phyloP scores from a whole-genome alignment of 1,140 invertebrate species.

The Acromyrmex heyeri region DNA sequence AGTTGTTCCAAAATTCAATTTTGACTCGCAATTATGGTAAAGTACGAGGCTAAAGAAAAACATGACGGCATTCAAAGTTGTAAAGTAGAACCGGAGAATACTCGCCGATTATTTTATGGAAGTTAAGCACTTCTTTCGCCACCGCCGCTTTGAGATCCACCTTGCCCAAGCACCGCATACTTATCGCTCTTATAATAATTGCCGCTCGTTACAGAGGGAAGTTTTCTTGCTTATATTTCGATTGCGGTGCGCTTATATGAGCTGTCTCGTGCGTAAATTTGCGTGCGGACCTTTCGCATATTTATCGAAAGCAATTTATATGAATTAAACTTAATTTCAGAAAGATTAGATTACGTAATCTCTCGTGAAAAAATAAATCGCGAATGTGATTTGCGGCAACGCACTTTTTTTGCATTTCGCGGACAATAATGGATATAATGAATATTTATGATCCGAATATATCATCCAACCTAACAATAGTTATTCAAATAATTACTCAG shows the following conservation, averaged over 20 bases:
- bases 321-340: constrained; percentile 29
- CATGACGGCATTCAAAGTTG: neutral
- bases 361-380: neutral
- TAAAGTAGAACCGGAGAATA: neutral
- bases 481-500: constrained; percentile 35
- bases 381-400: neutral
- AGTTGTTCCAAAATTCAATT: neutral
- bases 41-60: constrained; percentile 1
- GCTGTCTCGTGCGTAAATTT: constrained; percentile 27
- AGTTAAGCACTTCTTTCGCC: constrained; percentile 37
- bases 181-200: constrained; percentile 69
- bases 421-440: constrained; percentile 33
- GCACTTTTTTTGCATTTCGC: constrained; percentile 15
- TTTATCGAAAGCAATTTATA: constrained; percentile 24
- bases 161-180: constrained; percentile 28
- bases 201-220: constrained; percentile 45
- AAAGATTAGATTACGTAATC: constrained; percentile 14
- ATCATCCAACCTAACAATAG: constrained; percentile 9
- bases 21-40: neutral
- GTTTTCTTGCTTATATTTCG: constrained; percentile 43
- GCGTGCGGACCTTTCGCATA: neutral
- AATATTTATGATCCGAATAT: constrained; percentile 52
- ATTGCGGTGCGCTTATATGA: neutral
- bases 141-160: constrained; percentile 29
- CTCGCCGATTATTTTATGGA: constrained; percentile 51